Base-by-base conservation (phyloP, 2,113 vertebrate species). In the Notarius quadriscutis region DNA sequence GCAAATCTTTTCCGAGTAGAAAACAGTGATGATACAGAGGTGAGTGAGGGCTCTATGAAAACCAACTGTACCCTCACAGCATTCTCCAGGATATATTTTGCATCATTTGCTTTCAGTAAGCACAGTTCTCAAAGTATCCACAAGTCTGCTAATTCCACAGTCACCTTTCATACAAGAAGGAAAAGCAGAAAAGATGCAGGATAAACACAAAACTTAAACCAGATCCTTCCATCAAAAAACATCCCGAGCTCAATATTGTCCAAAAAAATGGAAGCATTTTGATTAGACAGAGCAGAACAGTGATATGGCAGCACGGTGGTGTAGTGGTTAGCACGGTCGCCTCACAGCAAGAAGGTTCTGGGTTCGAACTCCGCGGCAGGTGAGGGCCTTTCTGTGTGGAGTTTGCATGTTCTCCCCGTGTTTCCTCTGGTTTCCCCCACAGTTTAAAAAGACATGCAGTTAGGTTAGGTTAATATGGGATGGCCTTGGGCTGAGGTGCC, bases 1-100 rank as follows among this genome's bases (percentile, higher is more conserved):
- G 87, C 87, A 87, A 87, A 87, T 84, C 20, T 50, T 50, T 77
- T 83, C 81, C 86, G 67, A 63, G 27, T 48, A 41, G n/a, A 78
- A 79, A 22, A 55, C 72, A 67, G 48, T 14, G 20, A 48, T 27
- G 15, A 20, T 27, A 81, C 63, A 71, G 18, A 53, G 27, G 63
- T 8, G 12, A 3, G 30, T 55, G 30, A 48, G 25, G 22, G 20
- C 72, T 22, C 18, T 10, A 8, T 50, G 18, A 22, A 20, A 20
- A 10, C 12, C 50, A 10, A 41, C 1, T 25, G 25, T 22, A 5
- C 11, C n/a, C 53, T n/a, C 22, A 53, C 53, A 7, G n/a, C 14
- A 50, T 14, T 53, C 74, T 51, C 22, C 0, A 11, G 7, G 71
- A 22, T 22, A n/a, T 77, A 22, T n/a, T 77, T 51, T 77, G 22